Evolutionary conservation across 2,888 invertebrate species (phyloP).

Genomic region (Thera britannica): DNA sequence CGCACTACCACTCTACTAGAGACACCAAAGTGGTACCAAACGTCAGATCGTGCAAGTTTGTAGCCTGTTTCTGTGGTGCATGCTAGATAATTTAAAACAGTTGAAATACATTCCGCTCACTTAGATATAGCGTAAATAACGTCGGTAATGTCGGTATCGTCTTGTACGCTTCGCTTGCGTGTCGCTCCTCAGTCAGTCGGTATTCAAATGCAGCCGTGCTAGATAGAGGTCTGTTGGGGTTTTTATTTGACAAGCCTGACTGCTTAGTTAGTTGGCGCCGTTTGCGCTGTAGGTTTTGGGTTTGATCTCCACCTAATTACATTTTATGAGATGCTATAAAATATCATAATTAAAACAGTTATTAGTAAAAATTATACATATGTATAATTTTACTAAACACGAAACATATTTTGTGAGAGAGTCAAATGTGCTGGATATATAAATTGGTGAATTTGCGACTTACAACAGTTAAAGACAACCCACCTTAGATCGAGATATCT

Average conservation of each 20-base stretch:
- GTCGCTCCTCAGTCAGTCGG: conserved; percentile 64
- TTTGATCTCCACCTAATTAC: not conserved
- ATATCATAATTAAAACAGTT: too few relatives aligned
- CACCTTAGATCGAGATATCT: not conserved
- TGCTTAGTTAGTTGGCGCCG: not conserved
- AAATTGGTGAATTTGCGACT: not conserved
- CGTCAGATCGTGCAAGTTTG: conserved; percentile 48
- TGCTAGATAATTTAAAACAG: conserved; percentile 66
- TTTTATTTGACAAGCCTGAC: not conserved
- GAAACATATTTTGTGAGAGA: too few relatives aligned
- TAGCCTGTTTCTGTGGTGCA: conserved; percentile 42
- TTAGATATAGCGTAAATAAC: conserved; percentile 73
- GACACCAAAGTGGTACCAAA: conserved; percentile 22
- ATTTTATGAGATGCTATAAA: too few relatives aligned
- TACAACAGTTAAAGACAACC: not conserved
- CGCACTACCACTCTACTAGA: conserved; percentile 20
- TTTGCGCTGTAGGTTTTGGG: not conserved
- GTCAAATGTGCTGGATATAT: not conserved
- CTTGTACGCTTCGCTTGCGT: conserved; percentile 72
- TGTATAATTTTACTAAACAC: too few relatives aligned
- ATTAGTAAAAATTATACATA: too few relatives aligned
- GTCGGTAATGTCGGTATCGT: conserved; percentile 57
- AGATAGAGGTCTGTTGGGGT: not conserved
- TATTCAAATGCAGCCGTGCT: conserved; percentile 23
- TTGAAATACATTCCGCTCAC: conserved; percentile 61